Evolutionary conservation across 2,797 vertebrate species (phyloP).

Genomic region (Hydrocynus forskahlii): DNA sequence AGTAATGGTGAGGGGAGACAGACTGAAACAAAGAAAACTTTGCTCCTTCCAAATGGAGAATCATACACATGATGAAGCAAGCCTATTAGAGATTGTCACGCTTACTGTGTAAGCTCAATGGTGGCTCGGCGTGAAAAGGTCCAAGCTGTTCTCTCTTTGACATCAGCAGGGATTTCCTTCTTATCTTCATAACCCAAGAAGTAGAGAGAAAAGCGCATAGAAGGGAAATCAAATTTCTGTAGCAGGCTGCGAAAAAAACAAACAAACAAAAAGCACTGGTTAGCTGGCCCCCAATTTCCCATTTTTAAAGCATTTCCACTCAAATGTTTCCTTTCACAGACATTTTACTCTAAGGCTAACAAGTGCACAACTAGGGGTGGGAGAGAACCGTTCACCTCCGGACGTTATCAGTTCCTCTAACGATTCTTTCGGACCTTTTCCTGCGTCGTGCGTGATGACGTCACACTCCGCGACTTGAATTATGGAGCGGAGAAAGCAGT

Average conservation of each 20-base stretch:
- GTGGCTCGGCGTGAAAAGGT: slow-evolving; percentile 93
- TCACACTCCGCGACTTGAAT: too few species aligned
- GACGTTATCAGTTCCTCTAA: too few species aligned
- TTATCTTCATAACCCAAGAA: slow-evolving; percentile 96
- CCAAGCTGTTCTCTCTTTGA: slow-evolving; percentile 86
- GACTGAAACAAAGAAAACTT: not conserved
- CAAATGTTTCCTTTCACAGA: not conserved
- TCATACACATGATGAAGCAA: not conserved
- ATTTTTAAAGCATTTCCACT: not conserved
- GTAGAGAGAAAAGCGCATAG: slow-evolving; percentile 96
- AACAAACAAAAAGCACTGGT: not conserved
- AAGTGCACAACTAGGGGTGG: not conserved
- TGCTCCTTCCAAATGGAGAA: not conserved
- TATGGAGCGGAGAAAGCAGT: too few species aligned
- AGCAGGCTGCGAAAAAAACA: slow-evolving; percentile 78
- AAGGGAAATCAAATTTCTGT: slow-evolving; percentile 94
- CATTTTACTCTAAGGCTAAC: not conserved
- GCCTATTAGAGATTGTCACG: not conserved
- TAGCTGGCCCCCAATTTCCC: not conserved
- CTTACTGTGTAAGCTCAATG: slow-evolving; percentile 94
- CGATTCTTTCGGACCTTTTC: too few species aligned
- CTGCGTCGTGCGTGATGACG: too few species aligned
- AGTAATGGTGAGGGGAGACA: slow-evolving; percentile 46
- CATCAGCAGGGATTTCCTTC: slow-evolving; percentile 89
- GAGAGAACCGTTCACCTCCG: too few species aligned